These are phyloP conservation scores for Psilanteris sp. DNA, from an alignment of 1,140 invertebrate species.

Conservation along the genomic window DNA sequence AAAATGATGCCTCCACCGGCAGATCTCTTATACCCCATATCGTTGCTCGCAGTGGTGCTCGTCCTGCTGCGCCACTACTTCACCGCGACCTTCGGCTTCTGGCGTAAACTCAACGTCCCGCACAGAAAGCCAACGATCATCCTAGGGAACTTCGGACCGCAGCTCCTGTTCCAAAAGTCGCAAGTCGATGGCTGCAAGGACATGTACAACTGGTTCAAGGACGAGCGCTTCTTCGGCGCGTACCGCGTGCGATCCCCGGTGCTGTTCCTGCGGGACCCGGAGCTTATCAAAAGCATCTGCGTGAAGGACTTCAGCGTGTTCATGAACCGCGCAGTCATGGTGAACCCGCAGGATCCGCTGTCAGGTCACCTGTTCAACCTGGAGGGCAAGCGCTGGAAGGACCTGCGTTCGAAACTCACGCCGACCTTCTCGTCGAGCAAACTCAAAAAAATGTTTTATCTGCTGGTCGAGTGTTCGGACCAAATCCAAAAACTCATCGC, in stretches of 20 bases:
- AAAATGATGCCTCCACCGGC: constrained; percentile 1
- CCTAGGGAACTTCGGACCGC: constrained; percentile 75
- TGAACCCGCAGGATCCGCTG: constrained; percentile 70
- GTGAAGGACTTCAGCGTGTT: constrained; percentile 81
- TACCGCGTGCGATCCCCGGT: constrained; percentile 77
- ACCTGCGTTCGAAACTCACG: constrained; percentile 78
- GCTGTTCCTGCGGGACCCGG: constrained; percentile 78
- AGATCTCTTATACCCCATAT: background rate
- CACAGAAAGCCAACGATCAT: constrained; percentile 75
- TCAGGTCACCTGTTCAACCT: constrained; percentile 75
- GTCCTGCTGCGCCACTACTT: constrained; percentile 63
- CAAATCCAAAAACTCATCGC: constrained; percentile 66
- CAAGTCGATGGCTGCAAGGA: constrained; percentile 68
- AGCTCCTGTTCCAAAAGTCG: constrained; percentile 70
- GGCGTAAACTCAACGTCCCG: constrained; percentile 75
- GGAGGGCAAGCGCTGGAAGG: constrained; percentile 79
- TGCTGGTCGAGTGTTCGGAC: constrained; percentile 75
- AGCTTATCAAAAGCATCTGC: constrained; percentile 78
- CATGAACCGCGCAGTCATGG: constrained; percentile 74
- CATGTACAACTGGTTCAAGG: constrained; percentile 76
- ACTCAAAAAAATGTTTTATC: constrained; percentile 81
- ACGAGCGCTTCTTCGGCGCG: constrained; percentile 75
- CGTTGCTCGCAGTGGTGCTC: background rate
- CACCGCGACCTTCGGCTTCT: constrained; percentile 77
- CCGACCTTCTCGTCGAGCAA: constrained; percentile 81